Base-by-base conservation (phyloP, 2,113 vertebrate species). In the Tylochromis polylepis region DNA sequence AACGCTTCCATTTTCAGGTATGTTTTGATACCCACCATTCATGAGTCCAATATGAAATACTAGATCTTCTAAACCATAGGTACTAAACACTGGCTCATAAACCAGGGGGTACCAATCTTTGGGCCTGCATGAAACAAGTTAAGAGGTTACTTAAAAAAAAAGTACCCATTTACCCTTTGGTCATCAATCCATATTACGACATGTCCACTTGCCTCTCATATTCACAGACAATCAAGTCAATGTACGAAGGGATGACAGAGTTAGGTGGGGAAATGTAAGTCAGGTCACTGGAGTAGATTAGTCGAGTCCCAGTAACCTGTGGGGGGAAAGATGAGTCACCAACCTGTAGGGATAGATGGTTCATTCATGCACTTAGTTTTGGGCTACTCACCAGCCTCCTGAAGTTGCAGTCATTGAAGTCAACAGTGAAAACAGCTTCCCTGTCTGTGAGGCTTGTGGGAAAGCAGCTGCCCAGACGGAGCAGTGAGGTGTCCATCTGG, bases 381-480 rank as follows among this genome's bases (percentile, higher is more conserved):
- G 22, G 2, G 1, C 0, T 20, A 80, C 93, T 77, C 78, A 96
- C 96, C 90, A 93, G 1, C 57, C 34, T 89, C 34, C 15, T 86
- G 84, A 96, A 96, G 55, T 86, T 72, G 67, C 96, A 97, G 11
- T 95, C 89, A 2, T 20, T 41, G 7, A 96, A 4, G 1, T 57
- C 84, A 12, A 92, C 93, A 1, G 4, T 83, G 82, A 97, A 97
- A 15, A 91, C 43, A 2, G 85, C 93, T 36, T 92, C 78, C 8
- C 81, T 53, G 1, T n/a, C 59, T 0, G 92, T 87, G 3, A 92
- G 1, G 11, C 85, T 94, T 18, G 87, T 83, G 14, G 96, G 95
- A 3, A 58, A 49, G 75, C 96, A 97, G 85, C 15, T 91, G 0
- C 96, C 96, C 55, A 97, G 92, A 20, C 88, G 94, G 6, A 96